These are phyloP conservation scores for Stratiomys singularior DNA, from an alignment of 2,888 invertebrate species.

Conservation along the genomic window DNA sequence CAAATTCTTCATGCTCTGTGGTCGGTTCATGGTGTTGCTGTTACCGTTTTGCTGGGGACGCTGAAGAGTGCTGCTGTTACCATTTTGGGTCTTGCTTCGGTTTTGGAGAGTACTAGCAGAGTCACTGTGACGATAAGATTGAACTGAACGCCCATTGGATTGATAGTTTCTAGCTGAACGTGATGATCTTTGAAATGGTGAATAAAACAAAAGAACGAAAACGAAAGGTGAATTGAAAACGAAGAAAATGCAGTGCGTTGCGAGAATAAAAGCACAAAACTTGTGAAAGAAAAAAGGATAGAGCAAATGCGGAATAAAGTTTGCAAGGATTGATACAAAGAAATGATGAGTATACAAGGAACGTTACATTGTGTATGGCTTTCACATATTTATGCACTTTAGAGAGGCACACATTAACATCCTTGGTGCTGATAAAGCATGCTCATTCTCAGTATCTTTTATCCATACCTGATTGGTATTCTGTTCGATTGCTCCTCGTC, in stretches of 20 bases:
- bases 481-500: slow-evolving; percentile 83
- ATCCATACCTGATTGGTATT: slow-evolving; percentile 67
- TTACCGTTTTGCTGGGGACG: slow-evolving; percentile 57
- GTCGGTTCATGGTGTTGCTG: slow-evolving; percentile 57
- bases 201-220: slow-evolving; percentile 20
- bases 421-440: not conserved
- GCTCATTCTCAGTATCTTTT: not conserved
- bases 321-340: too few species aligned
- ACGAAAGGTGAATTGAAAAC: slow-evolving; percentile 20
- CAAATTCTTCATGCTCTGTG: slow-evolving; percentile 55
- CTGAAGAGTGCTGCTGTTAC: slow-evolving; percentile 26
- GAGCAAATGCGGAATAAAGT: not conserved
- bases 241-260: slow-evolving; percentile 4
- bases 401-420: not conserved
- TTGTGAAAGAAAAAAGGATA: not conserved
- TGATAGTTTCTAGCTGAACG: slow-evolving; percentile 35
- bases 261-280: not conserved
- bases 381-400: too few species aligned
- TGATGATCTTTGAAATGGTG: slow-evolving; percentile 35
- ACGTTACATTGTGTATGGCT: too few species aligned
- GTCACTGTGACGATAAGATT: slow-evolving; percentile 57
- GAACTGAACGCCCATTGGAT: slow-evolving; percentile 54
- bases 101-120: slow-evolving; percentile 53
- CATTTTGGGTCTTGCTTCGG: not conserved
- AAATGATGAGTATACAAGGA: too few species aligned